Evolutionary conservation across 2,888 invertebrate genomes (phyloP), one percentile per base, ranked within the genome.

Genomic region (Gymnosoma rotundatum): DNA sequence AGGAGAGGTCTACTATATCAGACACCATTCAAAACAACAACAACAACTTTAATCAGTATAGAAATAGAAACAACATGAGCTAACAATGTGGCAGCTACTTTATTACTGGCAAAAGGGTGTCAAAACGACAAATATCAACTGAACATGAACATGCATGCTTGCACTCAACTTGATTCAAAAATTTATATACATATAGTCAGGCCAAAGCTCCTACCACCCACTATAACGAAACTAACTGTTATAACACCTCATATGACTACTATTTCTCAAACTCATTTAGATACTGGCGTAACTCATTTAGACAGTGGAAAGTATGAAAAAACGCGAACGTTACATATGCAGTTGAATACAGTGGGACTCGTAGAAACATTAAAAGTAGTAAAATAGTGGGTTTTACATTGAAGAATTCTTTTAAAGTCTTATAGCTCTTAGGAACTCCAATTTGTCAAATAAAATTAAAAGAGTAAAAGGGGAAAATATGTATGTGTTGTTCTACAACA

Each of bases 91-190:
- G 73, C 79, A 80, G 78, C 64, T 75, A 79, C 76, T 80, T 76
- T 82, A 78, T 78, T 74, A 74, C 79, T 83, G 76, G 74, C 73
- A 42, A 72, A 78, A 84, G 86, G 81, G 86, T 85, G 87, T 86
- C 83, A 84, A 85, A 86, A 86, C 81, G 84, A 86, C 85, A 86
- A 87, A 86, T 83, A 81, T 78, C 82, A 78, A 73, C 78, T 69
- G 73, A 85, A 83, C 84, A 84, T 81, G 84, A 78, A 78, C 73
- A 78, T 78, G 83, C 83, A 74, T 74, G 63, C 67, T 48, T 61
- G 72, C 72, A 78, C 73, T 63, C 8, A 50, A 9, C 16, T 42
- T n/a, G 32, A 58, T 58, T 66, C 45, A 64, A 21, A 58, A 14
- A 14, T 36, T 50, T 38, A 18, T 32, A 60, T 54, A 14, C 8